A percentile compares a stretch with the other conserved stretches of the same genome.
These are phyloP conservation scores for Nephila pilipes DNA, from an alignment of 1,140 invertebrate genomes.

Conservation along the genomic window DNA sequence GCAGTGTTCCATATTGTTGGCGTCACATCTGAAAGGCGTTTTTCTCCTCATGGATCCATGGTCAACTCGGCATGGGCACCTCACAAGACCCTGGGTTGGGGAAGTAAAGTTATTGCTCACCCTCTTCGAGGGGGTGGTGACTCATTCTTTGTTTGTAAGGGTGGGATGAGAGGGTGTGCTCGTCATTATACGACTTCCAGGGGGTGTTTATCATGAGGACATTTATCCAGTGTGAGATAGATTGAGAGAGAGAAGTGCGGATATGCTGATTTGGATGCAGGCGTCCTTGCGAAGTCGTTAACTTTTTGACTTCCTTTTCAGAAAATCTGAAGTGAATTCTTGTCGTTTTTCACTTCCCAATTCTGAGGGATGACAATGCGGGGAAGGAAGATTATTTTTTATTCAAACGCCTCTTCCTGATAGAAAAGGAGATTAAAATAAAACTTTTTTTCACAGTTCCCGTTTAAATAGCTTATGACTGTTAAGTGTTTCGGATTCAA, in stretches of 20 bases:
- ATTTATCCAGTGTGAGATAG: not conserved
- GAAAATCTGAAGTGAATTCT: constrained; percentile 35
- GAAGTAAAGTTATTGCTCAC: constrained; percentile 1
- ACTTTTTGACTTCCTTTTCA: constrained; percentile 29
- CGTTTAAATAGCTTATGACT: too few relatives aligned
- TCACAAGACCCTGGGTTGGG: not conserved
- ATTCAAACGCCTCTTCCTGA: too few relatives aligned
- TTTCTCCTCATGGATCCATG: not conserved
- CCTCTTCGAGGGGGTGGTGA: not conserved
- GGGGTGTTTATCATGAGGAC: not conserved
- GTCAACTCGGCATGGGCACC: not conserved
- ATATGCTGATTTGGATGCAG: not conserved
- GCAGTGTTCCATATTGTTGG: constrained; percentile 23
- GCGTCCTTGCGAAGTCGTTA: constrained; percentile 14
- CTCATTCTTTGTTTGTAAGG: constrained; percentile 3
- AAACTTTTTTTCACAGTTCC: too few relatives aligned
- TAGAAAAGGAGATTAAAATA: too few relatives aligned
- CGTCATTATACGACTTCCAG: not conserved
- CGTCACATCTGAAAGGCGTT: not conserved
- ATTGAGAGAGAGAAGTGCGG: not conserved
- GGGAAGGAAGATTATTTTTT: too few relatives aligned
- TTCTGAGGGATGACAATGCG: not conserved
- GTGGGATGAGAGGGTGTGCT: not conserved
- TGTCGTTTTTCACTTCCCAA: not conserved
- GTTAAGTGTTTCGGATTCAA: too few relatives aligned